These are phyloP conservation scores for Drosophila diplacantha DNA, from an alignment of 2,888 invertebrate species.

Conservation along the genomic window DNA sequence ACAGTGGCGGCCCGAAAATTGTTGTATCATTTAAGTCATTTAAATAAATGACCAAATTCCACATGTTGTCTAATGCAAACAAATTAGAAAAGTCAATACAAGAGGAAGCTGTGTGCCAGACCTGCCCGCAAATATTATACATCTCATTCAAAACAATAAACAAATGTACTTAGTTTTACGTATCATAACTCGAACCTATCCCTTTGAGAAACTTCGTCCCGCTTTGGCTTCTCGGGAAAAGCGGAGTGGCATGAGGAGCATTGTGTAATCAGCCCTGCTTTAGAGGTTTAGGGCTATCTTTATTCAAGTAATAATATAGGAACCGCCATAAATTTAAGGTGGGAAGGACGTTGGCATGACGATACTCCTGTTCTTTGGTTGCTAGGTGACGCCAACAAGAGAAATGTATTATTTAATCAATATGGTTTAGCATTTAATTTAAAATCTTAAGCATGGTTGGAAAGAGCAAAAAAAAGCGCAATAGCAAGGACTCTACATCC, in stretches of 20 bases:
- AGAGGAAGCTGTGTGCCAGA: neutral
- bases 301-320: neutral
- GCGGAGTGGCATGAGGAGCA: neutral
- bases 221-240: neutral
- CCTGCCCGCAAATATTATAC: neutral
- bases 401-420: constrained; percentile 53
- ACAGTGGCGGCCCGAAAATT: constrained; percentile 3
- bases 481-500: constrained; percentile 79
- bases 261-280: neutral
- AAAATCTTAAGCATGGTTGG: constrained; percentile 70
- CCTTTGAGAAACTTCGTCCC: neutral
- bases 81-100: neutral
- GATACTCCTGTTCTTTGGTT: constrained; percentile 30
- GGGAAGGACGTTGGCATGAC: no score
- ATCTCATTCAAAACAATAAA: neutral
- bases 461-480: constrained; percentile 80
- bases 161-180: neutral
- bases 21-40: constrained; percentile 9
- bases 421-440: constrained; percentile 12
- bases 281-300: neutral
- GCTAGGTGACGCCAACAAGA: constrained; percentile 10
- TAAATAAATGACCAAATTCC: constrained; percentile 3
- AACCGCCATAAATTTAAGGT: neutral
- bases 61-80: neutral
- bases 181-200: neutral